Evolutionary conservation across 2,113 vertebrate species (phyloP).

Genomic region (Hippolais icterina): DNA sequence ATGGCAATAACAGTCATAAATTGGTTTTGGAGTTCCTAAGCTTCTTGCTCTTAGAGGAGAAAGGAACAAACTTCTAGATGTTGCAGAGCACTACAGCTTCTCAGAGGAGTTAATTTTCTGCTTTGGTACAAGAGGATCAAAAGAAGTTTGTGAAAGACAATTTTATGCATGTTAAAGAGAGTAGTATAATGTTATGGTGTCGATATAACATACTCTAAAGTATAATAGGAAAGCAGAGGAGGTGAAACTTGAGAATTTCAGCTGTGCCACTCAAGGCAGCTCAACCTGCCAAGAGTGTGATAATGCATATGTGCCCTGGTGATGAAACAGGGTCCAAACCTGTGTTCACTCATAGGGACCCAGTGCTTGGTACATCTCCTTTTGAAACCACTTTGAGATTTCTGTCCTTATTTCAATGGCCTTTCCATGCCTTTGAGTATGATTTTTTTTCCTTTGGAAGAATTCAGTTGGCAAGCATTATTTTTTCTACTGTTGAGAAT

Average conservation of each 20-base stretch:
- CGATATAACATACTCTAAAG: not conserved
- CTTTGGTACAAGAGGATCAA: not conserved
- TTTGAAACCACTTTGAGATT: not conserved
- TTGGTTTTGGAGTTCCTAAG: not conserved
- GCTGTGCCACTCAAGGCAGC: not conserved
- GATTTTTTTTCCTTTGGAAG: not conserved
- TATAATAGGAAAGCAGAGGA: not conserved
- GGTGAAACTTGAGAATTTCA: not conserved
- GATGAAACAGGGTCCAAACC: not conserved
- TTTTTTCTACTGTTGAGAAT: not conserved
- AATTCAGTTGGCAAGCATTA: not conserved
- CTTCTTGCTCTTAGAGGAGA: not conserved
- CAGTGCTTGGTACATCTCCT: not conserved
- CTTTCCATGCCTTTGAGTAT: not conserved
- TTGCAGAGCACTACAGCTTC: not conserved
- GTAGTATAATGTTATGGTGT: not conserved
- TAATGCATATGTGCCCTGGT: rapidly evolving
- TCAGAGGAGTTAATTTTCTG: not conserved
- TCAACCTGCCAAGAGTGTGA: not conserved
- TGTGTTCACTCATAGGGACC: not conserved
- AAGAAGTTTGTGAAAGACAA: not conserved
- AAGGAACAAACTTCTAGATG: not conserved
- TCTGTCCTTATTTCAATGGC: not conserved
- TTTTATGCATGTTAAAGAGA: not conserved
- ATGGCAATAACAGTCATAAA: not conserved